Base-by-base conservation (phyloP, 1,140 invertebrate species). In the Macrobrachium rosenbergii region DNA sequence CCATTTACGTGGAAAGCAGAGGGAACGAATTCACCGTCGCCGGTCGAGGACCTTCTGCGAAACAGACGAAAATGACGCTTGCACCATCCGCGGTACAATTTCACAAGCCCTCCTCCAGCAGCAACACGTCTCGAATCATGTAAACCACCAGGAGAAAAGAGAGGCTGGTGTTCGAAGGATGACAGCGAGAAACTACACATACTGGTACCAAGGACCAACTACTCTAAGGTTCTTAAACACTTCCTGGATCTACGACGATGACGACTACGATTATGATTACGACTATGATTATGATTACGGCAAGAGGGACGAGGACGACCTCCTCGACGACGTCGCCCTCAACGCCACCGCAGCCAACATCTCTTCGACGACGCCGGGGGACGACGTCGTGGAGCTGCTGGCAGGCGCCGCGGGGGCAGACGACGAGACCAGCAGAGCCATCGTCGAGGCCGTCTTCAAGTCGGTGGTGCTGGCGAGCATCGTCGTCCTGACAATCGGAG, bases 401-500 rank as follows among this genome's bases (percentile, higher is more conserved):
- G 78, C 17, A 58, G 82, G 21, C 28, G 82, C 43, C 67, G 81
- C 16, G 52, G n/a, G n/a, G n/a, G 52, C 72, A 58, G 85, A 77
- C 23, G 76, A 7, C 72, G 67, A 23, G 45, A 73, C 83, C 72
- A 67, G n/a, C 58, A 63, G 83, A 7, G 21, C 77, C 11, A 45
- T 90, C 37, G 82, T 83, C 23, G 78, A 88, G 87, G 62, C 80
- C 11, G 83, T 89, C 17, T 69, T 89, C 3, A 91, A 91, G 72
- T 79, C 86, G 2, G n/a, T 92, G 10, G 90, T 91, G 17, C 87
- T 92, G 67, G 91, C 90, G 3, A 78, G 92, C 73, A 92, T 95
- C 60, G 93, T 94, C 14, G 75, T 93, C 58, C 90, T 94, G 43
- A 94, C 94, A 6, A 92, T 95, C 10, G 88, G 91, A 60, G 94